Percentiles rank a stretch among this genome's conserved stretches.
These are phyloP conservation scores for Limnephilus marmoratus DNA, from an alignment of 2,888 invertebrate genomes.

Conservation along the genomic window DNA sequence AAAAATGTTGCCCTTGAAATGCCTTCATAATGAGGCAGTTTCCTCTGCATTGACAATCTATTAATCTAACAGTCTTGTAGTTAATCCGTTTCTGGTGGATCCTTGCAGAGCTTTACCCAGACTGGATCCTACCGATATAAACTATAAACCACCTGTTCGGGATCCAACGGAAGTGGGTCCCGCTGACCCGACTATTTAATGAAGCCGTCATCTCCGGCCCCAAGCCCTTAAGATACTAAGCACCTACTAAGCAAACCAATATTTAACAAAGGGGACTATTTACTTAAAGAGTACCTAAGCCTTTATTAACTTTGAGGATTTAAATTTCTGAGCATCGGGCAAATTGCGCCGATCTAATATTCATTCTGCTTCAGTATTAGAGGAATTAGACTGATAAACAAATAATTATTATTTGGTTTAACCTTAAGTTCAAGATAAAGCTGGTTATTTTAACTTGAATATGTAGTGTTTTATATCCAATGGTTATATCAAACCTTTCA, in stretches of 20 bases:
- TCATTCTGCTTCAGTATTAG: conserved; percentile 19
- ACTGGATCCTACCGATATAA: background rate
- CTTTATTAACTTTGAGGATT: conserved; percentile 48
- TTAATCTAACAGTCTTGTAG: background rate
- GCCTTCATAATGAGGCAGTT: background rate
- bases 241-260: conserved; percentile 45
- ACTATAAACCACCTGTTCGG: conserved; percentile 40
- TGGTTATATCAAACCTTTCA: background rate
- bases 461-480: no score
- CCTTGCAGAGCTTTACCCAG: background rate
- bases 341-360: conserved; percentile 25
- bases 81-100: background rate
- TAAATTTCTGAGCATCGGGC: conserved; percentile 31
- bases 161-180: conserved; percentile 15
- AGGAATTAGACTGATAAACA: conserved; percentile 2
- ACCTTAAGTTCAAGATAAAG: background rate
- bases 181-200: conserved; percentile 47
- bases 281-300: conserved; percentile 49
- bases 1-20: background rate
- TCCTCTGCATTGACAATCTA: background rate
- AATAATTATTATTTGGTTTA: background rate
- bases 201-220: conserved; percentile 45
- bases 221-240: conserved; percentile 37
- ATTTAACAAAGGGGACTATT: conserved; percentile 48
- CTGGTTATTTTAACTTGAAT: background rate